Conservation (phyloP, 2,113 vertebrate genomes). For the Cynoglossus semilaevis region DNA sequence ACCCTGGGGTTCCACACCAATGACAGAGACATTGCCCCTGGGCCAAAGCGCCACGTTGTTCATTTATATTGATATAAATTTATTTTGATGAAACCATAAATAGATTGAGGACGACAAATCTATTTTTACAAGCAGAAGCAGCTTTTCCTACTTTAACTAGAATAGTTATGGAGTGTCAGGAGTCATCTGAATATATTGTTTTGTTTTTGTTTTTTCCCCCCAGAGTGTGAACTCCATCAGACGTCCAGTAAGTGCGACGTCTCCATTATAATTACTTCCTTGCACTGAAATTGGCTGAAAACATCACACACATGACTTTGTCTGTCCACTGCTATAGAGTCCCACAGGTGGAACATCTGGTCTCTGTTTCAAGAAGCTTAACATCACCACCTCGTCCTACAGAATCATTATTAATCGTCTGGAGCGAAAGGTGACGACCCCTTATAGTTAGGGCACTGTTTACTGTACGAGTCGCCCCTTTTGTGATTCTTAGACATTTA, state of each 20-base stretch:
- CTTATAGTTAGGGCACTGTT: too few relatives aligned
- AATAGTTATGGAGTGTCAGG: too few relatives aligned
- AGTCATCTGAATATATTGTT: too few relatives aligned
- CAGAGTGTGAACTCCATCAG: conserved; percentile 93
- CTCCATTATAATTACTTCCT: not conserved
- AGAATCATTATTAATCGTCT: conserved; percentile 87
- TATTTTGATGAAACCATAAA: too few relatives aligned
- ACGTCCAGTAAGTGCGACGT: conserved; percentile 83
- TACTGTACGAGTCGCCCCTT: not conserved
- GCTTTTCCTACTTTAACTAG: too few relatives aligned
- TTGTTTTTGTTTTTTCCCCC: conserved; percentile 63
- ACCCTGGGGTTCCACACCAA: too few relatives aligned
- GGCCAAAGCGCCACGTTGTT: too few relatives aligned
- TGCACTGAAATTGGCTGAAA: not conserved
- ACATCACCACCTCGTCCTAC: conserved; percentile 83
- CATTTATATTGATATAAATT: too few relatives aligned
- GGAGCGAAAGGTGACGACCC: conserved; percentile 82
- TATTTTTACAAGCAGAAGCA: too few relatives aligned
- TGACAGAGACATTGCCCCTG: too few relatives aligned
- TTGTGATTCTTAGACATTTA: not conserved
- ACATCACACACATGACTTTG: not conserved
- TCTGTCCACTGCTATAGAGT: conserved; percentile 70
- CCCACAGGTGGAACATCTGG: conserved; percentile 85
- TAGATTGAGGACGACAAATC: too few relatives aligned
- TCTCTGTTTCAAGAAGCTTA: conserved; percentile 94